phyloP scores from a whole-genome alignment of 2,113 vertebrate genomes.

The Eudyptes chrysolophus region DNA sequence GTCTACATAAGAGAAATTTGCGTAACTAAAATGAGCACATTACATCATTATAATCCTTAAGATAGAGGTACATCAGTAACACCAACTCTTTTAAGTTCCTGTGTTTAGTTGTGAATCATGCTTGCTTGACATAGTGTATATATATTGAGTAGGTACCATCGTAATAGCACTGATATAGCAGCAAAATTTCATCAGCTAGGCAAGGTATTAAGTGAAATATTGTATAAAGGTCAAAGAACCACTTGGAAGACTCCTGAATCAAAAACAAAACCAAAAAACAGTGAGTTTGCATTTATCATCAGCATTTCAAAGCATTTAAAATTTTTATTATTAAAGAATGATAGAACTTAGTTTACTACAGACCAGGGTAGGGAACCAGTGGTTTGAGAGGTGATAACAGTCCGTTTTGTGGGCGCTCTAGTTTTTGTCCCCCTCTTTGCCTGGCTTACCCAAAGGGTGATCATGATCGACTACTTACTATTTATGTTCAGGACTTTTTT shows the following conservation, averaged over 20 bases:
- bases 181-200: not conserved
- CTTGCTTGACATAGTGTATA: not conserved
- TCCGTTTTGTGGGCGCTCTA: not conserved
- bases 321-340: not conserved
- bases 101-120: not conserved
- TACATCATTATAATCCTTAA: not conserved
- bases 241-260: not conserved
- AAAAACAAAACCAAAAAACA: not conserved
- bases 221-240: not conserved
- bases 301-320: not conserved
- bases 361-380: not conserved
- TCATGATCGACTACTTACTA: not conserved
- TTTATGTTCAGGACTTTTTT: not conserved
- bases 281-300: not conserved
- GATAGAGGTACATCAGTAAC: not conserved
- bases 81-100: not conserved
- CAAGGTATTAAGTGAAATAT: not conserved
- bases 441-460: not conserved
- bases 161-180: not conserved
- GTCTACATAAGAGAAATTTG: not conserved
- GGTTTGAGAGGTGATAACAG: not conserved
- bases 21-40: not conserved
- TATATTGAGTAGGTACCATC: too few relatives aligned
- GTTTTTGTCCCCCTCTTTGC: not conserved
- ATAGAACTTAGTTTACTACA: not conserved